Conservation (phyloP, 2,888 invertebrate species). For the Drosophila longiperda region DNA sequence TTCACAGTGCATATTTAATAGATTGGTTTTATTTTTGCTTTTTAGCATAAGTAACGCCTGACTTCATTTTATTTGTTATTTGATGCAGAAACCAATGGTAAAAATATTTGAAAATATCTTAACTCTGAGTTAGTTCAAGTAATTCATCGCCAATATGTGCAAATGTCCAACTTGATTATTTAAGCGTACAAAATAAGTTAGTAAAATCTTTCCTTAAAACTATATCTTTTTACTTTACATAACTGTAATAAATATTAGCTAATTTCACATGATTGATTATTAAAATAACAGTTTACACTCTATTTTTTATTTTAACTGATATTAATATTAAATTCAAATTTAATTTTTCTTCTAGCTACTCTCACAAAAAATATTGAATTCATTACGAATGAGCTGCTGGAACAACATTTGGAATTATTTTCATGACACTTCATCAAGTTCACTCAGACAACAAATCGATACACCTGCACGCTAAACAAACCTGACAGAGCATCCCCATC, state of each 20-base stretch:
- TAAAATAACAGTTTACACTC: not conserved
- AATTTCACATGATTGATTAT: not conserved
- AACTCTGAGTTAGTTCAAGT: not conserved
- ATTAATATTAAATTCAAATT: not conserved
- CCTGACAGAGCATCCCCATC: slow-evolving; percentile 16
- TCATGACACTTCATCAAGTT: slow-evolving; percentile 50
- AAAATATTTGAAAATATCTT: not conserved
- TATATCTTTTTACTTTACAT: not conserved
- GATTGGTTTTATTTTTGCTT: slow-evolving; percentile 43
- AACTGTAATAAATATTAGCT: not conserved
- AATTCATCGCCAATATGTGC: not conserved
- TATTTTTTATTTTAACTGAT: not conserved
- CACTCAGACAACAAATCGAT: slow-evolving; percentile 47
- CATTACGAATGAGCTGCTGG: slow-evolving; percentile 8
- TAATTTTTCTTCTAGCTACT: not conserved
- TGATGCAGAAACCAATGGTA: slow-evolving; percentile 7
- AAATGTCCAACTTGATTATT: not conserved
- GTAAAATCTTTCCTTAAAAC: not conserved
- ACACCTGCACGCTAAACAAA: slow-evolving; percentile 41
- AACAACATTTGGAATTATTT: slow-evolving; percentile 12
- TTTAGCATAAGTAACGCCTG: slow-evolving; percentile 23
- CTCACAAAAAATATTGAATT: not conserved
- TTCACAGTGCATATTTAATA: slow-evolving; percentile 72
- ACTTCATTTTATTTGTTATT: slow-evolving; percentile 15
- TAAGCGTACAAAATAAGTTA: not conserved